phyloP scores from a whole-genome alignment of 2,797 vertebrate genomes.

The Heliangelus exortis region DNA sequence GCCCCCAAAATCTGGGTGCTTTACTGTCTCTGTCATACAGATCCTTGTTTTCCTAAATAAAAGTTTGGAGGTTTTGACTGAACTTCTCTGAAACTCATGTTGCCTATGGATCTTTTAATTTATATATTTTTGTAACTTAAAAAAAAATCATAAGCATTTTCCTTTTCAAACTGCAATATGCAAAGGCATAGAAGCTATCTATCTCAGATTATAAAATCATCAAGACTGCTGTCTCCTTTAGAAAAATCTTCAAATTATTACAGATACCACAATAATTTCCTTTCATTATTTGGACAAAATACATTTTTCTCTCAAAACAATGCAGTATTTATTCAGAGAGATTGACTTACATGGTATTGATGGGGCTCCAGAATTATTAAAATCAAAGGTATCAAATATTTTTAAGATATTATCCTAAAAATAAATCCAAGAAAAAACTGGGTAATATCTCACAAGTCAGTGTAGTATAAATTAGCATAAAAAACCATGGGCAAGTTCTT shows the following conservation, averaged over 20 bases:
- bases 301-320: background rate
- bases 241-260: background rate
- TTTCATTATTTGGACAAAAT: background rate
- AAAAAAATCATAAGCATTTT: accelerated
- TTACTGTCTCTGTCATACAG: background rate
- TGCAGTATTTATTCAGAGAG: background rate
- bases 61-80: background rate
- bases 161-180: background rate
- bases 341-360: background rate
- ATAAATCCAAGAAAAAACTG: background rate
- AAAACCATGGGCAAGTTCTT: background rate
- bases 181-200: background rate
- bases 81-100: background rate
- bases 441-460: background rate
- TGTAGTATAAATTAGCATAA: background rate
- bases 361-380: background rate
- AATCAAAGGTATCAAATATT: background rate
- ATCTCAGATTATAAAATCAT: background rate
- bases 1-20: background rate
- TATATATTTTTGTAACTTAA: background rate
- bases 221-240: background rate
- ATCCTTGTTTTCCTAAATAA: background rate
- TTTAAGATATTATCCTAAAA: background rate
- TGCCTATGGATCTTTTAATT: background rate
- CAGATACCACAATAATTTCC: background rate